Evolutionary conservation across 1,140 invertebrate genomes (phyloP).

Genomic region (Drosophila erecta): DNA sequence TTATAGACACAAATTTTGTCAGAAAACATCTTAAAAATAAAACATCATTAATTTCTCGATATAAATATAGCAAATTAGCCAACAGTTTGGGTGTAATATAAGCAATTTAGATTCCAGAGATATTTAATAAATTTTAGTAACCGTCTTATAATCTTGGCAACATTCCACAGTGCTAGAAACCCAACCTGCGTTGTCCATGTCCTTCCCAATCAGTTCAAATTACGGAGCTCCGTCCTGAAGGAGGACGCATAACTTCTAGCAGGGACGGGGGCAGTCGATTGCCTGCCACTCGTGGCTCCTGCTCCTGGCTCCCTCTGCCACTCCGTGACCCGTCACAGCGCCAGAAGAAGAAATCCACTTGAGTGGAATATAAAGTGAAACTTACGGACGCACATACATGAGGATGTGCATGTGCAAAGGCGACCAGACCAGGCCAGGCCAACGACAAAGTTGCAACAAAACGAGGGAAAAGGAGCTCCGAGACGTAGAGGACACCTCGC

Average conservation of each 20-base stretch:
- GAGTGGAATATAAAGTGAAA: slow-evolving; percentile 56
- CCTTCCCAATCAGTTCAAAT: slow-evolving; percentile 44
- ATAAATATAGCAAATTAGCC: background rate
- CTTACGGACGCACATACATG: slow-evolving; percentile 17
- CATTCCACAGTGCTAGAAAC: slow-evolving; percentile 1
- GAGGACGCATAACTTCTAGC: slow-evolving; percentile 31
- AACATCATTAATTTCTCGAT: background rate
- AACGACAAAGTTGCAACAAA: slow-evolving; percentile 57
- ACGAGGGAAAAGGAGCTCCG: slow-evolving; percentile 27
- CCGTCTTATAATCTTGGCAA: background rate
- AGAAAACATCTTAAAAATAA: background rate
- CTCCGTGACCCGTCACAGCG: slow-evolving; percentile 30
- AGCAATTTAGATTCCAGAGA: background rate
- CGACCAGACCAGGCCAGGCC: background rate
- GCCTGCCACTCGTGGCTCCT: slow-evolving; percentile 18
- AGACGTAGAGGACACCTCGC: slow-evolving; percentile 46
- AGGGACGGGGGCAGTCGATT: slow-evolving; percentile 26
- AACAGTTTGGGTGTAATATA: no score
- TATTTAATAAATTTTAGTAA: background rate
- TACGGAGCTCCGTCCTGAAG: slow-evolving; percentile 39
- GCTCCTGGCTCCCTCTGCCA: background rate
- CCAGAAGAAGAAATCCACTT: slow-evolving; percentile 54
- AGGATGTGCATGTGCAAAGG: background rate
- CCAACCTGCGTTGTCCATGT: slow-evolving; percentile 18
- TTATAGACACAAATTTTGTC: no score